A percentile compares a stretch with the other conserved stretches of the same genome.
Conservation (phyloP, 2,797 vertebrate species). For the Pangasius mekongensis region DNA sequence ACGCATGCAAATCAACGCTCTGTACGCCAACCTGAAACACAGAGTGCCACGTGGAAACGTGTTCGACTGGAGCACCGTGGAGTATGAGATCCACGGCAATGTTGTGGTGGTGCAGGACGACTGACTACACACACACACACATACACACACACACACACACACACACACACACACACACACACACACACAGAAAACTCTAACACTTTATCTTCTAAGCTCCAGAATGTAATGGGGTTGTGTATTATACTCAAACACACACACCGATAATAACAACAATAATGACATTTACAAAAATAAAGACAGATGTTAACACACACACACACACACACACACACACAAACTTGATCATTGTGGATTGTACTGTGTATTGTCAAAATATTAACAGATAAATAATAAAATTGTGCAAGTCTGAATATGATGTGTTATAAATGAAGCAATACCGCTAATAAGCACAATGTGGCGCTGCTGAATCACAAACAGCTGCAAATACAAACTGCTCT, state of each 20-base stretch:
- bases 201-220: background rate
- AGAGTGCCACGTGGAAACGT: slow-evolving; percentile 61
- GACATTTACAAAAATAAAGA: background rate
- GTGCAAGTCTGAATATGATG: background rate
- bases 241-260: background rate
- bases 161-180: slow-evolving; percentile 16
- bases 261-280: background rate
- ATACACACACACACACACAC: background rate
- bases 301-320: background rate
- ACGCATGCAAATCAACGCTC: slow-evolving; percentile 64
- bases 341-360: background rate
- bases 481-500: background rate
- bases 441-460: background rate
- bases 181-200: background rate
- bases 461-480: background rate
- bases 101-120: slow-evolving; percentile 78
- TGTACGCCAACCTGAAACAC: slow-evolving; percentile 51
- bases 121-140: slow-evolving; percentile 59
- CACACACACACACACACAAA: background rate
- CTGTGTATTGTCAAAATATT: background rate
- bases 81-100: slow-evolving; percentile 69
- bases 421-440: background rate
- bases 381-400: slow-evolving; percentile 5
- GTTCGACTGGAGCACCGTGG: slow-evolving; percentile 73
- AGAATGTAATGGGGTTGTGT: background rate